Percentiles rank a stretch among this genome's conserved stretches.
phyloP scores from a whole-genome alignment of 2,797 vertebrate genomes.

The Anolis apletophallus region DNA sequence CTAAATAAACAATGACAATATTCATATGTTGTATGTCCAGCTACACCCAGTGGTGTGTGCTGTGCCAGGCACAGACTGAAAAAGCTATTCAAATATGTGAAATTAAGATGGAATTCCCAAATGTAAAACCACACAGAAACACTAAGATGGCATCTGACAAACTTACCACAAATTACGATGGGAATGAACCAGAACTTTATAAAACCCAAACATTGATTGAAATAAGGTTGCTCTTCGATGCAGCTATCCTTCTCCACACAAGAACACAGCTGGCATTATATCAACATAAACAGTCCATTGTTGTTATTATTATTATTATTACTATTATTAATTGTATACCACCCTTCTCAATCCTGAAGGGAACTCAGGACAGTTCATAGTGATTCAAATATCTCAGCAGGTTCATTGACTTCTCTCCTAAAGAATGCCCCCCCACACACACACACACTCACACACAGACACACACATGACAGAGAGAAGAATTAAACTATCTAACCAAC shows the following conservation, averaged over 20 bases:
- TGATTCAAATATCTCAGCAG: too few species aligned
- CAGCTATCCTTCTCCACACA: neutral
- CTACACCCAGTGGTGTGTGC: neutral
- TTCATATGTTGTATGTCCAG: slow-evolving; percentile 37
- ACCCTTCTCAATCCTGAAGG: too few species aligned
- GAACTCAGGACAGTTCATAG: too few species aligned
- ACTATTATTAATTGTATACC: too few species aligned
- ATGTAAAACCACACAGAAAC: slow-evolving; percentile 31
- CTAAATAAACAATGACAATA: slow-evolving; percentile 47
- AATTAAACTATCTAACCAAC: neutral
- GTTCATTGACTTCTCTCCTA: neutral
- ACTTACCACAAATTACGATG: neutral
- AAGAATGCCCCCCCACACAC: too few species aligned
- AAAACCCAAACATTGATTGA: too few species aligned
- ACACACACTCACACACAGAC: neutral
- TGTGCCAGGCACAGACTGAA: slow-evolving; percentile 25
- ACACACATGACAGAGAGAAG: neutral
- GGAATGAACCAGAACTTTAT: neutral
- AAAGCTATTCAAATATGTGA: slow-evolving; percentile 31
- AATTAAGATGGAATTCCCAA: slow-evolving; percentile 15
- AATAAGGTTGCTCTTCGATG: neutral
- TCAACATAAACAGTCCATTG: neutral
- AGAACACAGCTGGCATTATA: neutral
- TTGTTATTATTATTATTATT: too few species aligned
- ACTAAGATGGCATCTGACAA: neutral